These are phyloP conservation scores for Bradypus variegatus DNA, from an alignment of 2,797 vertebrate species.

Conservation along the genomic window DNA sequence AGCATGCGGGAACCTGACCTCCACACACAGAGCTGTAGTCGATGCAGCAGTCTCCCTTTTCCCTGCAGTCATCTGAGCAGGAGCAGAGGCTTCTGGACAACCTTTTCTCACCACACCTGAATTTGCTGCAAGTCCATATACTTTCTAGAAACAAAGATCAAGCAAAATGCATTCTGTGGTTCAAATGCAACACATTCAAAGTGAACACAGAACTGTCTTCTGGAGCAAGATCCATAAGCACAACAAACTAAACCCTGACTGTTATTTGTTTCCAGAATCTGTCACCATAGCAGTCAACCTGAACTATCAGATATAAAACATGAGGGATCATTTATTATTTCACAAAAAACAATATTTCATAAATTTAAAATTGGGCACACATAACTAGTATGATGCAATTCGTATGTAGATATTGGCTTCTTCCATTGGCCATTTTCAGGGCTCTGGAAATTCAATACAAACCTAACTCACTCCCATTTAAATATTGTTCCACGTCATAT, in stretches of 20 bases:
- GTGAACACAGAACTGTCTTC: neutral
- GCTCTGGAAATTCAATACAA: neutral
- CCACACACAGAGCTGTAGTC: slow-evolving; percentile 75
- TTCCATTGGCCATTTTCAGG: neutral
- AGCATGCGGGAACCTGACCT: slow-evolving; percentile 62
- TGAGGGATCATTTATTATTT: neutral
- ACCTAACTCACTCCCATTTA: neutral
- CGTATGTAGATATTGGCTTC: neutral
- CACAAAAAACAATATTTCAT: neutral
- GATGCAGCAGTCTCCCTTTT: slow-evolving; percentile 75
- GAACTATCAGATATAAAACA: neutral
- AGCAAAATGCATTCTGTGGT: neutral
- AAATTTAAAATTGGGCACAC: neutral
- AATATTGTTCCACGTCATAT: neutral
- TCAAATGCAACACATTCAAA: neutral
- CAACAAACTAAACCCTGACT: neutral
- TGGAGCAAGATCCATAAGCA: neutral
- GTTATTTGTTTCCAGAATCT: neutral
- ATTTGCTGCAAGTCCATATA: slow-evolving; percentile 78
- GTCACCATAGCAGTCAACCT: neutral
- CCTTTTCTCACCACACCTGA: slow-evolving; percentile 81
- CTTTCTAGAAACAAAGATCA: slow-evolving; percentile 63
- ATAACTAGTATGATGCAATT: neutral
- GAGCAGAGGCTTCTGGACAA: slow-evolving; percentile 72
- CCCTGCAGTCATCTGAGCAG: slow-evolving; percentile 77